These are phyloP conservation scores for Entomobrya multifasciata DNA, from an alignment of 2,888 invertebrate genomes.

Conservation along the genomic window DNA sequence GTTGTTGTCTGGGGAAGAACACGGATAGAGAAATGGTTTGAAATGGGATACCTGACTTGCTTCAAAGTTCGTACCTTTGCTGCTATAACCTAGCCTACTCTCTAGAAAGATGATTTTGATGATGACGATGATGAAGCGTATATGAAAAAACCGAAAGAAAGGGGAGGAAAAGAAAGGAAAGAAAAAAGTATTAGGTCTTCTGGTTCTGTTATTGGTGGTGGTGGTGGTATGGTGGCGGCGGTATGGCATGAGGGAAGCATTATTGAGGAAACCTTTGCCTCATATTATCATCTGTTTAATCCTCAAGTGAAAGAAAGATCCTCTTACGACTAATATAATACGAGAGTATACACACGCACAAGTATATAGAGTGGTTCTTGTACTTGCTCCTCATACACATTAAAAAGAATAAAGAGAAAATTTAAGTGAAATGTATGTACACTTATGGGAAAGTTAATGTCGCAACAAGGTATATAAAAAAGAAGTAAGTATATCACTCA, in stretches of 20 bases:
- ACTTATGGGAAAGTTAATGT: not conserved
- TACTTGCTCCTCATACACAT: too few relatives aligned
- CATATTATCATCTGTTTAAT: slow-evolving; percentile 67
- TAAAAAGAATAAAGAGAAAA: slow-evolving; percentile 25
- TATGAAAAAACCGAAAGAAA: slow-evolving; percentile 3
- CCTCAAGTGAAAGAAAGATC: slow-evolving; percentile 51
- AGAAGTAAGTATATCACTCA: too few relatives aligned
- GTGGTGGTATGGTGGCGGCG: too few relatives aligned
- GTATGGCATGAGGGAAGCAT: slow-evolving; percentile 16
- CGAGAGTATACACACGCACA: not conserved
- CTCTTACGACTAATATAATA: slow-evolving; percentile 8
- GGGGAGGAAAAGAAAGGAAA: not conserved
- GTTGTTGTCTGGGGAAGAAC: not conserved
- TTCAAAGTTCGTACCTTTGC: slow-evolving; percentile 1
- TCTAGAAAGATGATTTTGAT: slow-evolving; percentile 10
- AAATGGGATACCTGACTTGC: slow-evolving; percentile 35
- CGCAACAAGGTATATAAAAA: not conserved
- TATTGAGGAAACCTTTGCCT: slow-evolving; percentile 63
- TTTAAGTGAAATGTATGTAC: not conserved
- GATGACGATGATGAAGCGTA: not conserved
- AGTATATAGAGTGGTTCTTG: not conserved
- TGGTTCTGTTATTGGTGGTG: not conserved
- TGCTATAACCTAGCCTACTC: too few relatives aligned
- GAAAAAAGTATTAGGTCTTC: not conserved
- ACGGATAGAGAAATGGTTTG: too few relatives aligned